Evolutionary conservation across 2,888 invertebrate genomes (phyloP).

Genomic region (Mythimna pallens): DNA sequence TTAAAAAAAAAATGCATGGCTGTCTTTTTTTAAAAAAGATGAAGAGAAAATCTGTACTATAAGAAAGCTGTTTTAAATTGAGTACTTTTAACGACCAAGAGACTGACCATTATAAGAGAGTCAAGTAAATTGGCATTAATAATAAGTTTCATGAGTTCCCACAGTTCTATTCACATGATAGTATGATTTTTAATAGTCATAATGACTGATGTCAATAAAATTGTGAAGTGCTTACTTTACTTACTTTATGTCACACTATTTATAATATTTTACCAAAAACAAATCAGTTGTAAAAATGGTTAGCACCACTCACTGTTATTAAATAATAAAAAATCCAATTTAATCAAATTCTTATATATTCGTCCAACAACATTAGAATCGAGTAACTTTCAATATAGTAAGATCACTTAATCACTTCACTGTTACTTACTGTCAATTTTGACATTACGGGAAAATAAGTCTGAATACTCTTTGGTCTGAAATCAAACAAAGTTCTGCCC

Average conservation of each 20-base stretch:
- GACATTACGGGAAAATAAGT: not conserved
- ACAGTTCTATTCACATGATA: too few species aligned
- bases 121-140: not conserved
- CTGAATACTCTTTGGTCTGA: too few species aligned
- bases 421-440: conserved; percentile 14
- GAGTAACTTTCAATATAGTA: too few species aligned
- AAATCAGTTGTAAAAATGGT: not conserved
- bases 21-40: too few species aligned
- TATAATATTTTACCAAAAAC: not conserved
- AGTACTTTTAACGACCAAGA: not conserved
- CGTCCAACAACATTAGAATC: not conserved
- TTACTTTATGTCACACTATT: not conserved
- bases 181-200: too few species aligned
- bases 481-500: too few species aligned
- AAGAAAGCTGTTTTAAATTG: not conserved
- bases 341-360: not conserved
- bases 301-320: not conserved
- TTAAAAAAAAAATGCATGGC: too few species aligned
- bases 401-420: conserved; percentile 14
- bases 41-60: too few species aligned
- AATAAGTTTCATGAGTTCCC: too few species aligned
- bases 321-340: not conserved
- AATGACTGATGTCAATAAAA: too few species aligned
- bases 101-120: not conserved
- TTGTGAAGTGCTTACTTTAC: not conserved